phyloP scores from a whole-genome alignment of 1,140 invertebrate genomes.

The Dinoponera quadriceps region DNA sequence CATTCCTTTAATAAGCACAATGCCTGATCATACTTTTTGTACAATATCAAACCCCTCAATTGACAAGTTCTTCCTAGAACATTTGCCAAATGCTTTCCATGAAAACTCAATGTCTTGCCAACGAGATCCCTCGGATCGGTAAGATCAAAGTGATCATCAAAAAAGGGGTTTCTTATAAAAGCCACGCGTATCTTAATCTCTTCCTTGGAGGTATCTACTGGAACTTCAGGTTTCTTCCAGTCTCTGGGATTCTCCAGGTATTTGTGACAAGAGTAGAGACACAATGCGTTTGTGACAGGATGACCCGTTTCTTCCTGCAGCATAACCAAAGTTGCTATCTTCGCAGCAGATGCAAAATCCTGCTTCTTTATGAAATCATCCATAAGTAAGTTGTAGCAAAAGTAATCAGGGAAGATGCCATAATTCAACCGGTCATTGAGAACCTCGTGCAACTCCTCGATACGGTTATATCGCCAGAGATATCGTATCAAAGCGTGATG shows the following conservation, averaged over 20 bases:
- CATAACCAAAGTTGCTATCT: conserved; percentile 92
- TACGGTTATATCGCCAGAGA: conserved; percentile 87
- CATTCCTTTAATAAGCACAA: conserved; percentile 81
- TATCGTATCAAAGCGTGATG: conserved; percentile 92
- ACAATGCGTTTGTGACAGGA: conserved; percentile 89
- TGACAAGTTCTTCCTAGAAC: conserved; percentile 88
- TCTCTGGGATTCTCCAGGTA: conserved; percentile 88
- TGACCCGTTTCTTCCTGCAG: conserved; percentile 95
- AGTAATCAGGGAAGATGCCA: conserved; percentile 95
- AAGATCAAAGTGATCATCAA: conserved; percentile 96
- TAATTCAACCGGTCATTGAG: conserved; percentile 94
- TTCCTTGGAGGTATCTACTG: conserved; percentile 85
- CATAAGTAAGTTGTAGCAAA: conserved; percentile 93
- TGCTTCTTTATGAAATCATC: conserved; percentile 91
- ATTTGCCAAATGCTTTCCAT: conserved; percentile 86
- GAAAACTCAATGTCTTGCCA: conserved; percentile 92
- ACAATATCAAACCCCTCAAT: conserved; percentile 89
- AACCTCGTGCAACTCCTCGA: conserved; percentile 89
- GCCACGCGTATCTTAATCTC: conserved; percentile 92
- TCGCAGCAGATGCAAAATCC: conserved; percentile 90
- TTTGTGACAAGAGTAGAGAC: conserved; percentile 91
- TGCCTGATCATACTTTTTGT: conserved; percentile 89
- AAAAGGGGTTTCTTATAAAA: conserved; percentile 92
- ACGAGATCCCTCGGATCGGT: conserved; percentile 88
- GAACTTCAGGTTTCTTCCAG: conserved; percentile 84